Evolutionary conservation across 2,888 invertebrate genomes (phyloP), one percentile per base, ranked within the genome.

Genomic region (Byasa hedistus): DNA sequence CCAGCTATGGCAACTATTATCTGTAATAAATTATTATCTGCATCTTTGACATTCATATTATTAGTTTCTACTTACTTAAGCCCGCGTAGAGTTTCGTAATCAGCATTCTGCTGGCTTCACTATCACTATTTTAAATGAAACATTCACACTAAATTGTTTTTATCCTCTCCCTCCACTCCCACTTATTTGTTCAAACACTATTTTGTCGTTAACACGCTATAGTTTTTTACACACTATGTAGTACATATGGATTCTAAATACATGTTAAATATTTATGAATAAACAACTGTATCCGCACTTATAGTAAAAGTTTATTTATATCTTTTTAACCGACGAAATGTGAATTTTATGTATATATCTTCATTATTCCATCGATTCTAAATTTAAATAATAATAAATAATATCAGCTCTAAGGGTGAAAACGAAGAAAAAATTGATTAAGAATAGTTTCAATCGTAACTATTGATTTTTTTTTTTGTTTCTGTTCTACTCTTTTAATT

Each of bases 51-150:
- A 22, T 22, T 15, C 22, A 22, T 22, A 22, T 0, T 15, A 22
- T 54, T 21, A 22, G 48, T 48, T 22, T 54, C 22, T 70, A 77
- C 76, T 73, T 66, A 72, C 73, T 69, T 68, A 67, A 65, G 69
- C 71, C 70, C 67, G 64, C 66, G 65, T 69, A 68, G 65, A 58
- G 68, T 69, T 66, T 63, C 63, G 69, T 64, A 68, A 71, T 69
- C 65, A 70, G 72, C 82, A 84, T 82, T 81, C 70, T 72, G 73
- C 73, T 72, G 79, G 78, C 75, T 84, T 85, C 79, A 75, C 73
- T 78, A 75, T 78, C 73, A 74, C 71, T 66, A 48, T 65, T 57
- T 52, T 32, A 48, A 60, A 32, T 44, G 23, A 57, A 65, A n/a
- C n/a, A 57, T n/a, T 44, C 39, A 17, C 39, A 39, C 39, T 39